Conservation (phyloP, 1,140 invertebrate genomes). For the Heliconius eleuchia region DNA sequence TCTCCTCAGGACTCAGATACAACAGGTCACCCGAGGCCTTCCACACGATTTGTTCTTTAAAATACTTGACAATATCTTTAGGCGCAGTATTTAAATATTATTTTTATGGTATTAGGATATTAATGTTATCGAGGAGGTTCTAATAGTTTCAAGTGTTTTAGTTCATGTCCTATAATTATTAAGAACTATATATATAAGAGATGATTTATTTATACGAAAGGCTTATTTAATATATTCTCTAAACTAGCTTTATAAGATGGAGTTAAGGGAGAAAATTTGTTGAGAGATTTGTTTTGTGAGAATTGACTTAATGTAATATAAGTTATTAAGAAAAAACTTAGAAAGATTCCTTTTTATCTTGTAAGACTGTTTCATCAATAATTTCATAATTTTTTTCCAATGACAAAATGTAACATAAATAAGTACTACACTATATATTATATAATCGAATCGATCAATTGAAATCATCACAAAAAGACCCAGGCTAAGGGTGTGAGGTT, state of each 20-base stretch:
- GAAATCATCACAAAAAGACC: not conserved
- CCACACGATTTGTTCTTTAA: slow-evolving; percentile 92
- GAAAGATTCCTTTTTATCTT: not conserved
- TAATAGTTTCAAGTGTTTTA: not conserved
- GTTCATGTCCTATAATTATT: not conserved
- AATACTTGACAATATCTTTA: slow-evolving; percentile 91
- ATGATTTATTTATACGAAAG: not conserved
- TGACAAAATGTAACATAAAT: not conserved
- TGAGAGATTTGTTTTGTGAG: too few relatives aligned
- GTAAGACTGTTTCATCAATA: not conserved
- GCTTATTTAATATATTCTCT: not conserved
- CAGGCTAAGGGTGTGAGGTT: not conserved
- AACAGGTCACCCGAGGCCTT: slow-evolving; percentile 91
- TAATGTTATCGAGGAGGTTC: not conserved
- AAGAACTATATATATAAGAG: not conserved
- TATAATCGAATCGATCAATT: not conserved
- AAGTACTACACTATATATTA: too few relatives aligned
- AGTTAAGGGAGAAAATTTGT: not conserved
- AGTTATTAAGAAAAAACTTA: not conserved
- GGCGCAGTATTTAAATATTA: slow-evolving; percentile 76
- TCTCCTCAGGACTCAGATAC: slow-evolving; percentile 90
- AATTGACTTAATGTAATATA: not conserved
- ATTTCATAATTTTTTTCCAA: not conserved
- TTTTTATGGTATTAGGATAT: slow-evolving; percentile 10
- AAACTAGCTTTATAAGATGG: not conserved